Conservation (phyloP, 2,113 vertebrate species). For the Ophthalmolycus amberensis region DNA sequence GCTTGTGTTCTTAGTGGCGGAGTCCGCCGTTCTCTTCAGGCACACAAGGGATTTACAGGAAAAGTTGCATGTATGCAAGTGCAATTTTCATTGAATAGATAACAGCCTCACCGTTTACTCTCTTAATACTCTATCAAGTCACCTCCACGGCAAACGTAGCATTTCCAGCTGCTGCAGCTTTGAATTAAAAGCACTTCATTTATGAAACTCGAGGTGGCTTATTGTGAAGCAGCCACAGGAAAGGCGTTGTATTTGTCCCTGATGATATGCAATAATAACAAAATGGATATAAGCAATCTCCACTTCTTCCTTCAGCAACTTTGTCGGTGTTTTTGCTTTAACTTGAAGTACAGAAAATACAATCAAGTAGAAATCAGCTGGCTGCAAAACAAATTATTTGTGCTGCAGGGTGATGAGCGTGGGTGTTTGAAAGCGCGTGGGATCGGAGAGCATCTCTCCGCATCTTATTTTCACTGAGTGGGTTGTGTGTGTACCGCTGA, state of each 20-base stretch:
- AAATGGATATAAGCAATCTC: background rate
- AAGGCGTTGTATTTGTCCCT: background rate
- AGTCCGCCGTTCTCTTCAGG: too few relatives aligned
- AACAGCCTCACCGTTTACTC: background rate
- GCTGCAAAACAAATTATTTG: background rate
- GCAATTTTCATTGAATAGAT: background rate
- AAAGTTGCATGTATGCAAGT: background rate
- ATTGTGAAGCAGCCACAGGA: background rate
- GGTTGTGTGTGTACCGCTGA: constrained; percentile 21
- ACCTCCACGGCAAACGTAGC: background rate
- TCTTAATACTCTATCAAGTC: background rate
- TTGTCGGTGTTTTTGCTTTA: background rate
- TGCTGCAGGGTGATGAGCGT: constrained; percentile 1
- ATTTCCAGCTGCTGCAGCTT: background rate
- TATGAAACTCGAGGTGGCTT: background rate
- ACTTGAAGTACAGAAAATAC: background rate
- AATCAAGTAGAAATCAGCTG: background rate
- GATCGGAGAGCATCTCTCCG: constrained; percentile 44
- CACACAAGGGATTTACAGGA: background rate
- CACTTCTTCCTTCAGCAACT: too few relatives aligned
- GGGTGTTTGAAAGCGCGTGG: constrained; percentile 27
- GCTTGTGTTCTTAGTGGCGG: too few relatives aligned
- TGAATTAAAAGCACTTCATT: background rate
- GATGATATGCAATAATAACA: background rate
- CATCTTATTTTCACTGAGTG: constrained; percentile 59